Percentiles rank a stretch among this genome's conserved stretches.
Evolutionary conservation across 2,888 invertebrate genomes (phyloP).

Genomic region (Dorcus hopei): DNA sequence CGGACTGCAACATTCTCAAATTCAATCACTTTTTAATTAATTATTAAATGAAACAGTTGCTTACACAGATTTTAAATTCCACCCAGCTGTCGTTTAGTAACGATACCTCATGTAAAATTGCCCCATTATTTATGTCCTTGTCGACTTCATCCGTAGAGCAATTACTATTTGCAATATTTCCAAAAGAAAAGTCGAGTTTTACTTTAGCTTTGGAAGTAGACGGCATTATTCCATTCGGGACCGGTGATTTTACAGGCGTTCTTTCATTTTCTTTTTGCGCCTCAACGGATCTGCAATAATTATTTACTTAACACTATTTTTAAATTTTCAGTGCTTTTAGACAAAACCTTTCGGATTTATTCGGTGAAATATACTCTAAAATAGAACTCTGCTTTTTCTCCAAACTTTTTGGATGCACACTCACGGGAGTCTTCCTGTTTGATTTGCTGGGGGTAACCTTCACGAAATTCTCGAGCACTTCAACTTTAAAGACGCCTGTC

Average conservation of each 20-base stretch:
- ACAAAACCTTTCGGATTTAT: slow-evolving; percentile 27
- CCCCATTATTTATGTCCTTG: neutral
- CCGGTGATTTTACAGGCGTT: slow-evolving; percentile 34
- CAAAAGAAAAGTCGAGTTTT: slow-evolving; percentile 34
- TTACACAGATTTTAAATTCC: neutral
- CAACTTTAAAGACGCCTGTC: slow-evolving; percentile 39
- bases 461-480: slow-evolving; percentile 40
- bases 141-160: neutral
- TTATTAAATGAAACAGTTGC: slow-evolving; percentile 23
- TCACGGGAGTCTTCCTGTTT: slow-evolving; percentile 17
- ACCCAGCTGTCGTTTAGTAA: neutral
- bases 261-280: slow-evolving; percentile 37
- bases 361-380: slow-evolving; percentile 32
- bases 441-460: slow-evolving; percentile 41
- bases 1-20: slow-evolving; percentile 12
- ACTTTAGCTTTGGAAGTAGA: slow-evolving; percentile 31
- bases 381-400: slow-evolving; percentile 32
- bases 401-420: slow-evolving; percentile 13
- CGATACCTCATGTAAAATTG: neutral
- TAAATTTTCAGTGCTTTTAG: neutral
- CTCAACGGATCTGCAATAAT: slow-evolving; percentile 27
- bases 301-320: neutral
- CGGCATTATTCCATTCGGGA: slow-evolving; percentile 15
- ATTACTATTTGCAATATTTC: neutral
- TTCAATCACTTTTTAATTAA: slow-evolving; percentile 18